Conservation (phyloP, 2,888 invertebrate genomes). For the Auanema freiburgensis region DNA sequence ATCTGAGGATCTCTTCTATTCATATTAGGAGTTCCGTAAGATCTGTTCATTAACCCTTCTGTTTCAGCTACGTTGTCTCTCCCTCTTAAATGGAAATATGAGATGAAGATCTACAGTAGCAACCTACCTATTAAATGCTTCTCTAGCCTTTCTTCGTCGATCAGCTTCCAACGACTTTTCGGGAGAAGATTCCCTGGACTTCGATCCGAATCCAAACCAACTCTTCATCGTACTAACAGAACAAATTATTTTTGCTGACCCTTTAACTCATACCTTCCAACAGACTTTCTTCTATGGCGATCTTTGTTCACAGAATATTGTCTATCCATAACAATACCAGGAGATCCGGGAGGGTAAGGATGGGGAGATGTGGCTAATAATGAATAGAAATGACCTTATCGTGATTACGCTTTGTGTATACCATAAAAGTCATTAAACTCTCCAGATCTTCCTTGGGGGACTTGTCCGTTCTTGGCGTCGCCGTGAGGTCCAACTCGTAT, state of each 20-base stretch:
- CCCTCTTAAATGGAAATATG: background rate
- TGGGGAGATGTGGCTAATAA: slow-evolving; percentile 17
- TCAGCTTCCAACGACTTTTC: slow-evolving; percentile 32
- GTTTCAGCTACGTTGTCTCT: slow-evolving; percentile 5
- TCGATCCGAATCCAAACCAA: slow-evolving; percentile 44
- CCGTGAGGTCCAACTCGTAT: slow-evolving; percentile 12
- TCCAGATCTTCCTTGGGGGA: too few relatives aligned
- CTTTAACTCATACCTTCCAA: slow-evolving; percentile 32
- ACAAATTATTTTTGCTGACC: slow-evolving; percentile 4
- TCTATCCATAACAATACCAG: slow-evolving; percentile 9
- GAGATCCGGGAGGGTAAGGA: slow-evolving; percentile 40
- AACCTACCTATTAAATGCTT: background rate
- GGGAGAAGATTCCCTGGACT: slow-evolving; percentile 42
- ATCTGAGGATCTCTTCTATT: too few relatives aligned
- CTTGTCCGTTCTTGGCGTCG: slow-evolving; percentile 5
- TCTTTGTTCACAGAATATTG: slow-evolving; percentile 27
- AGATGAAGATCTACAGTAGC: background rate
- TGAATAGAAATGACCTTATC: background rate
- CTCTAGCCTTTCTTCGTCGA: background rate
- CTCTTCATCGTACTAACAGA: slow-evolving; percentile 44
- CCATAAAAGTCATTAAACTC: too few relatives aligned
- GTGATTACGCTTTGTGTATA: too few relatives aligned
- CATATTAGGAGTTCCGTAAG: too few relatives aligned
- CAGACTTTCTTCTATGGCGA: slow-evolving; percentile 36
- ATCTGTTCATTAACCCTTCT: too few relatives aligned